Evolutionary conservation across 2,113 vertebrate genomes (phyloP), one percentile per base, ranked within the genome.

Genomic region (Carettochelys insculpta): DNA sequence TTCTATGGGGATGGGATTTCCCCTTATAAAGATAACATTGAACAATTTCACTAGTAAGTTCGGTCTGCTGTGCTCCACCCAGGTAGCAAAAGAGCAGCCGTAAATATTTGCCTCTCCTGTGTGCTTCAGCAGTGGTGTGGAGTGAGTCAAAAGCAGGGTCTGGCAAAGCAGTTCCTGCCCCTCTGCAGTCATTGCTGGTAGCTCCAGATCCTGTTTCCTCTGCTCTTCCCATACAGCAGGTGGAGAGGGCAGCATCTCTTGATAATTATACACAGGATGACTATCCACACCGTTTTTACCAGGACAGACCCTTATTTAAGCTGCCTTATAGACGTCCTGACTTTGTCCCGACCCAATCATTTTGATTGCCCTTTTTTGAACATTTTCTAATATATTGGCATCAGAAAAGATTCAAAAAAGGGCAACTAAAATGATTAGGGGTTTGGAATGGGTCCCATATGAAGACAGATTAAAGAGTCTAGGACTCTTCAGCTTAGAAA

Each of bases 1-100:
- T 94, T 93, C 90, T 80, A 79, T 47, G 88, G 92, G 22, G 87
- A 11, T 94, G 94, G 79, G 48, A 80, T 96, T 97, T 96, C 94
- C 92, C 52, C 81, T 87, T 94, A 90, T 92, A 92, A 93, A 96
- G 93, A 96, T 79, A 90, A 48, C 82, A 90, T 77, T 89, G 92
- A 73, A 76, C 95, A 73, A 83, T 92, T 96, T 88, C 87, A 61
- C 56, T 91, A 78, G 94, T 90, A 90, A 53, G 90, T 8, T 87
- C 79, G 85, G 85, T 61, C 85, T 92, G 82, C 58, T 38, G 52
- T 61, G 17, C 0, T 1, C 45, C 4, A 0, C 75, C 75, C 80
- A 41, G 80, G 80, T 56, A 53, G 11, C 68, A 48, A 43, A 4
- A 25, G n/a, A 84, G 76, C 83, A 89, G 85, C 90, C 93, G 78